Conservation (phyloP, 1,140 invertebrate species). For the Drepana arcuata region DNA sequence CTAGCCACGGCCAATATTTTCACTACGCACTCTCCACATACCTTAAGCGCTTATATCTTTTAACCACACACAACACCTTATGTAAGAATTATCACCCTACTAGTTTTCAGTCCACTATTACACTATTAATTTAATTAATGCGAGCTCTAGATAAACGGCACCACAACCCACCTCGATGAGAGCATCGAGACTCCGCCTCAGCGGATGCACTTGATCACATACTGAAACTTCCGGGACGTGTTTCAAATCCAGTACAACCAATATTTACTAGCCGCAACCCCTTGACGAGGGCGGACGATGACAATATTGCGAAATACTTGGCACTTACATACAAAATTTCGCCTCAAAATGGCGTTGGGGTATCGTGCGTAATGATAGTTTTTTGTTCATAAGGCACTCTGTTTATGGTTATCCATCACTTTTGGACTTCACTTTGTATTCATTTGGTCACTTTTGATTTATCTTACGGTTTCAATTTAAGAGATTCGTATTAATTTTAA, state of each 20-base stretch:
- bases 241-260: constrained; percentile 33
- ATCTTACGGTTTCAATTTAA: constrained; percentile 23
- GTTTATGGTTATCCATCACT: constrained; percentile 53
- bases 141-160: constrained; percentile 34
- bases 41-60: constrained; percentile 1
- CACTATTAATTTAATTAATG: constrained; percentile 63
- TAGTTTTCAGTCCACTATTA: constrained; percentile 19
- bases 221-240: constrained; percentile 14
- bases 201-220: constrained; percentile 19
- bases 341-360: constrained; percentile 72
- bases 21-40: constrained; percentile 3
- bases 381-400: constrained; percentile 66
- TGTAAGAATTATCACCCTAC: constrained; percentile 9
- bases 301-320: constrained; percentile 72
- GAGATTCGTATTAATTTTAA: constrained; percentile 32
- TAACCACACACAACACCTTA: constrained; percentile 9
- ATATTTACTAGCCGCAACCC: constrained; percentile 27
- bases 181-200: constrained; percentile 29
- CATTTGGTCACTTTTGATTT: constrained; percentile 44
- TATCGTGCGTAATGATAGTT: constrained; percentile 71
- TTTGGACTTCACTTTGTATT: constrained; percentile 36
- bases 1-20: constrained; percentile 35
- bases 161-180: constrained; percentile 54
- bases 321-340: constrained; percentile 72
- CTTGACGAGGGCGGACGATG: constrained; percentile 26